Evolutionary conservation across 2,797 vertebrate genomes (phyloP), one percentile per base, ranked within the genome.

Genomic region (Apogon hyalosoma): DNA sequence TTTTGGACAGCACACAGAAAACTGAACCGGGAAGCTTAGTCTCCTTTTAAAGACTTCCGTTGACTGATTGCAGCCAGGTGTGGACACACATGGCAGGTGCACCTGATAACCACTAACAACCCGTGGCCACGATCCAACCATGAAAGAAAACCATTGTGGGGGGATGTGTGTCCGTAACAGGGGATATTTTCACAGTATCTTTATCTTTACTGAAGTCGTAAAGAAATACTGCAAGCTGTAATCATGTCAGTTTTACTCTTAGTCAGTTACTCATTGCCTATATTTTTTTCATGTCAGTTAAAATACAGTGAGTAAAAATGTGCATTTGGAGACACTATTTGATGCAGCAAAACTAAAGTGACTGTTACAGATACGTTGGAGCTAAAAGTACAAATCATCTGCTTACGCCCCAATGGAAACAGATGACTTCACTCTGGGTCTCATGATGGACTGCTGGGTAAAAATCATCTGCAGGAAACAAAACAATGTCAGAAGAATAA

Each of bases 341-440:
- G 33, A 38, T 2, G 24, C 7, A 68, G 15, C 51, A 28, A 13
- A 16, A 52, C 33, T 38, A 24, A 70, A 21, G n/a, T 11, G 7
- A 65, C 39, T 18, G 45, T 51, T 46, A 43, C 36, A 67, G 19
- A 56, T 24, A 48, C 9, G 31, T 18, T 6, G 31, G 12, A 11
- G 39, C 14, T 39, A 31, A 0, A 42, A 57, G 63, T n/a, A 55
- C 16, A 33, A 71, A 12, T 18, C 38, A 51, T 10, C 16, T 31
- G 53, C 97, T 83, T 95, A 99, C 98, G 95, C 96, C 86, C 94
- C 95, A 0, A 99, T 91, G 49, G 98, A 99, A 85, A 98, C 98
- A 0, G 98, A 98, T n/a, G 97, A 98, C 89, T 99, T 99, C 83
- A 98, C 97, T 50, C 96, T 95, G 85, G 97, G 95, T 78, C 96